These are phyloP conservation scores for Andricus curvator DNA, from an alignment of 2,888 invertebrate species.

Conservation along the genomic window DNA sequence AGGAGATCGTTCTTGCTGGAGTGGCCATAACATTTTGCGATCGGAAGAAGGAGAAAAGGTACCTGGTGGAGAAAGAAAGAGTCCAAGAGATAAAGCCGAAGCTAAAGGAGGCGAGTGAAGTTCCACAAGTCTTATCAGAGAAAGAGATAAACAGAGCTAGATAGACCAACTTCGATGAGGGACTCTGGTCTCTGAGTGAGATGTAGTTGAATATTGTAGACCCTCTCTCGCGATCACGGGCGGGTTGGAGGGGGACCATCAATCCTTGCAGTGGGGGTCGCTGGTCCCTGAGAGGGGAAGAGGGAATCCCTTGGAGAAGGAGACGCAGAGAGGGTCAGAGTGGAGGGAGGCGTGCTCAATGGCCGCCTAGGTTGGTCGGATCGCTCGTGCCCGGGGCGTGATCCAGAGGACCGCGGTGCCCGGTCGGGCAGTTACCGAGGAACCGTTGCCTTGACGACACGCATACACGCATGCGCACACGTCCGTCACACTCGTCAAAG, in stretches of 20 bases:
- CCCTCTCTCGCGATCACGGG: background rate
- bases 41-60: conserved; percentile 53
- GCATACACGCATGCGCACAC: conserved; percentile 67
- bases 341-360: conserved; percentile 67
- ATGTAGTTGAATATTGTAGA: background rate
- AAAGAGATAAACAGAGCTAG: background rate
- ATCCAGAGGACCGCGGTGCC: conserved; percentile 67
- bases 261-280: background rate
- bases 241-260: background rate
- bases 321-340: conserved; percentile 54
- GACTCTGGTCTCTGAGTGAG: conserved; percentile 6
- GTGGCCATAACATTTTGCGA: conserved; percentile 55
- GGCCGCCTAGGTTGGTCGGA: conserved; percentile 71
- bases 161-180: background rate
- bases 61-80: conserved; percentile 50
- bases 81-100: conserved; percentile 49
- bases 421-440: conserved; percentile 74
- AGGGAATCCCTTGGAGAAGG: conserved; percentile 35
- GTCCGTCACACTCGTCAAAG: conserved; percentile 64
- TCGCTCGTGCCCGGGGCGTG: conserved; percentile 75
- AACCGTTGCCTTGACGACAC: conserved; percentile 78
- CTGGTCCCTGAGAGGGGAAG: background rate
- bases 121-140: conserved; percentile 35
- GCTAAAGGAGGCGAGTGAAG: conserved; percentile 19
- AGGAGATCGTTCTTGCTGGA: conserved; percentile 66